Evolutionary conservation across 2,888 invertebrate genomes (phyloP), one percentile per base, ranked within the genome.

Genomic region (Anaspis maculata): DNA sequence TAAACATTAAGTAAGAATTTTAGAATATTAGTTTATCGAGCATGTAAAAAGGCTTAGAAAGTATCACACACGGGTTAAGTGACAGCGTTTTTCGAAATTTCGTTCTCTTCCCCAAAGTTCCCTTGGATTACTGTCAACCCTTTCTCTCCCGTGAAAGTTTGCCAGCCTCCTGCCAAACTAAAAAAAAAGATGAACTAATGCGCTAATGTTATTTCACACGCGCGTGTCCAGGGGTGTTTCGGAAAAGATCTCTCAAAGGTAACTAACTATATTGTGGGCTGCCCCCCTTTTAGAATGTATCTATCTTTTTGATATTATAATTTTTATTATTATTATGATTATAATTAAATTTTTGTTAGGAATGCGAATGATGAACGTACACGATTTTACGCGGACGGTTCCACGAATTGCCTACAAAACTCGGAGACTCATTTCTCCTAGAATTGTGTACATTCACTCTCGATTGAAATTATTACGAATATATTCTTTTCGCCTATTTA

Each of bases 231-330:
- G 86, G 87, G 81, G 85, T 87, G 81, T 87, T 86, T 86, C 86
- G 87, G 85, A 87, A 87, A 86, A 84, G 86, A 84, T 87, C 86
- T 80, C 85, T 86, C 83, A 86, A 86, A 87, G 87, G 86, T 86
- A 86, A 85, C 80, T 80, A 76, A 66, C 64, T 44, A 45, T 61
- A 61, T 65, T 66, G 59, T 66, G 62, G 63, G 64, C 64, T 66
- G 65, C 62, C 65, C 66, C 66, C 61, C 51, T 63, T 56, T 64
- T 66, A 65, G 64, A 64, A 64, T 64, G 63, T 62, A 39, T 54
- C 48, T 60, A 48, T 64, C 52, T 64, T 53, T 57, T 54, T 49
- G 45, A 44, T 49, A 52, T 45, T 52, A 9, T 24, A 51, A 54
- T 49, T 46, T 46, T 49, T 47, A 39, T 46, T 49, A 44, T 43